Base-by-base conservation (phyloP, 2,888 invertebrate species). In the Hirudinaria manillensis region DNA sequence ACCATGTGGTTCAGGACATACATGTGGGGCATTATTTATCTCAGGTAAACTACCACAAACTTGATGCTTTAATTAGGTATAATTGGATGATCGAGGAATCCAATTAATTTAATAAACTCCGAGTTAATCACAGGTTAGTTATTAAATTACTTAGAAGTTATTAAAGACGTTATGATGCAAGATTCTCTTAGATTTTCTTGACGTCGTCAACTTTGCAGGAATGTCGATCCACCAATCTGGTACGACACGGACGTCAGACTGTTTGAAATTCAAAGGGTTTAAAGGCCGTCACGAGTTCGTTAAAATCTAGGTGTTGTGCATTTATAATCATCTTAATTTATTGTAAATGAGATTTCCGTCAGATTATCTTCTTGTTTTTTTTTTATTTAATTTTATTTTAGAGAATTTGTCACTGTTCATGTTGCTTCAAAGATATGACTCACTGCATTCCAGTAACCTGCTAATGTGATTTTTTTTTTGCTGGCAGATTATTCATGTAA, bases 1-100 rank as follows among this genome's bases (percentile, higher is more conserved):
- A 97, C 97, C 36, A 94, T 96, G 82, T 99, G 99, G 99, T 99
- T 99, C 88, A 89, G 98, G 75, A 99, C 98, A 0, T 99, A 99
- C 85, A 93, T 99, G 90, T 99, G 98, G 98, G 99, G 98, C 72
- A 94, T 99, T 75, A 97, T 99, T 80, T 99, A 99, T 87, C 89
- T 99, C 81, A 90, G 94, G 91, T 93, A 84, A 82, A 82, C 74
- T 10, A 32, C 13, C n/a, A 32, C 32, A 66, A 1, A 51, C 19
- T 34, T 13, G 53, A 24, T 51, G 29, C 36, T 21, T 74, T 45
- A 21, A 70, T 70, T 70, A 36, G 27, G 29, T n/a, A 38, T 19
- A 51, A 27, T 70, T 36, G 72, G 45, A 27, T 56, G 36, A 45
- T 36, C 61, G 70, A 29, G 21, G 68, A 34, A 71, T 72, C 7